Conservation (phyloP, 2,113 vertebrate species). For the Rhinopithecus roxellana region DNA sequence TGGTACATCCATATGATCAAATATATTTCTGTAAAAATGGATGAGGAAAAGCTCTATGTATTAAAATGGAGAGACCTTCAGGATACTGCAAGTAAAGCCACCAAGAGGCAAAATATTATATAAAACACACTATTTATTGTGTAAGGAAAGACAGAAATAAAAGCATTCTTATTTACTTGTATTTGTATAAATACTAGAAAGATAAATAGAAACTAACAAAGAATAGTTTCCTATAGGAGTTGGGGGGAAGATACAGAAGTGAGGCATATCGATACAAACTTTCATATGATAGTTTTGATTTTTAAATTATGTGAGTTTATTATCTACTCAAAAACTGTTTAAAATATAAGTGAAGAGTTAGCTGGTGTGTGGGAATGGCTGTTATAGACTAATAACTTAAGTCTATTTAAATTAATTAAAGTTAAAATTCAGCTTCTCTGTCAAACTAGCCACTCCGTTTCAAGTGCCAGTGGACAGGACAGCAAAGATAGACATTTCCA, state of each 20-base stretch:
- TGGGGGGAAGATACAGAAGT: neutral
- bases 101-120: neutral
- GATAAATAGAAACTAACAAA: constrained; percentile 13
- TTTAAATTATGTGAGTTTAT: constrained; percentile 13
- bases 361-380: neutral
- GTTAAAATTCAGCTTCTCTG: constrained; percentile 22
- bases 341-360: constrained; percentile 13
- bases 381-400: neutral
- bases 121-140: neutral
- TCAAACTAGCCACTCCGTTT: neutral
- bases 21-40: constrained; percentile 41
- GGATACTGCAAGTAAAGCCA: constrained; percentile 25
- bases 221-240: neutral
- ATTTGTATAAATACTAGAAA: neutral
- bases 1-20: neutral
- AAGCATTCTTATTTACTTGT: neutral
- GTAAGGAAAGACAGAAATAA: constrained; percentile 5
- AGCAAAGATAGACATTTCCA: neutral
- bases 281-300: constrained; percentile 28
- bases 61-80: neutral
- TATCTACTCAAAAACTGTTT: neutral
- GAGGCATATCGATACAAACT: neutral
- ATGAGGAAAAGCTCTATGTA: constrained; percentile 3
- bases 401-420: constrained; percentile 30
- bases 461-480: neutral